These are phyloP conservation scores for Polypedilum vanderplanki DNA, from an alignment of 1,140 invertebrate species.

Conservation along the genomic window DNA sequence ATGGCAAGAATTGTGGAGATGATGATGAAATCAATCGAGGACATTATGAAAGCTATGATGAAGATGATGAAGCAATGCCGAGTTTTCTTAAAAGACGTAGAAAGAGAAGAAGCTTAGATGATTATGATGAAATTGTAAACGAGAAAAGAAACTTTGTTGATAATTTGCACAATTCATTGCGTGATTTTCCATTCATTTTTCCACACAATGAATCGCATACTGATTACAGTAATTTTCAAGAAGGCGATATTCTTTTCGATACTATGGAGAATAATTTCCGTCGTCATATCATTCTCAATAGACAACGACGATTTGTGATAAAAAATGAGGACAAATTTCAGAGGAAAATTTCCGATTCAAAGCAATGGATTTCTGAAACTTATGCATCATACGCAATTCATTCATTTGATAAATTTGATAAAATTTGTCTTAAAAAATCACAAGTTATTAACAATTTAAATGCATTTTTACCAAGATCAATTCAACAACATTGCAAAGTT, in stretches of 20 bases:
- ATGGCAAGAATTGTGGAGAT: conserved; percentile 65
- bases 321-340: conserved; percentile 32
- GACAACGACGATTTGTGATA: conserved; percentile 47
- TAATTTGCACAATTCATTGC: conserved; percentile 32
- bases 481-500: conserved; percentile 63
- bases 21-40: conserved; percentile 54
- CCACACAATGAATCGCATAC: not conserved
- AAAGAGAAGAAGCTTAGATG: conserved; percentile 35
- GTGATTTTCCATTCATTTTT: conserved; percentile 29
- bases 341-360: conserved; percentile 53
- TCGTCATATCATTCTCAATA: conserved; percentile 46
- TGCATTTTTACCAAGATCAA: conserved; percentile 65
- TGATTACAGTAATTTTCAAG: conserved; percentile 35
- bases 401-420: conserved; percentile 65
- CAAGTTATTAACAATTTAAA: conserved; percentile 70
- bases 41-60: conserved; percentile 46
- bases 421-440: conserved; percentile 67
- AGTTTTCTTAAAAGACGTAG: conserved; percentile 34
- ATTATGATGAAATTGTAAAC: conserved; percentile 31
- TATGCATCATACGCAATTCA: conserved; percentile 76
- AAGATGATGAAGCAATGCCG: conserved; percentile 40
- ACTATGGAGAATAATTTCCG: conserved; percentile 43
- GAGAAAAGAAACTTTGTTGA: conserved; percentile 34
- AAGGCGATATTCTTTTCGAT: conserved; percentile 42
- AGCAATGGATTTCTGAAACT: conserved; percentile 75